Base-by-base conservation (phyloP, 53 echinoderm and acorn worm species). In the Echinometra lucunter region DNA sequence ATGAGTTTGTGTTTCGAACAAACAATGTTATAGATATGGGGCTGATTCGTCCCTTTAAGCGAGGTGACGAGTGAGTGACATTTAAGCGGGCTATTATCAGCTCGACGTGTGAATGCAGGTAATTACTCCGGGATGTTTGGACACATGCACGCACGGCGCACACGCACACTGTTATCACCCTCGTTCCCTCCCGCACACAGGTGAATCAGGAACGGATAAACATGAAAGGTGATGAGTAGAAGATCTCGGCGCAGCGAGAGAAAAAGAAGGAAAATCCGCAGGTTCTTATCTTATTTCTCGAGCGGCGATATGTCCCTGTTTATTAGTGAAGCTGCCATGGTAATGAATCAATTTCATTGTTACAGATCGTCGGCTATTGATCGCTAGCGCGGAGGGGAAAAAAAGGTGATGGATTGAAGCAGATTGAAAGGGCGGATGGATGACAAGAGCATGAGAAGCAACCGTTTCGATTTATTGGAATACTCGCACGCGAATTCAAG, bases 321-420 rank as follows among this genome's bases (percentile, higher is more conserved):
- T 44, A 83, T 83, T 25, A 83, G 83, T 47, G 25, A 27, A 83
- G 83, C 83, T 83, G 83, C 47, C 83, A 83, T 47, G 83, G 83
- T 21, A 45, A 83, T 83, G 83, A 83, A 83, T 83, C 83, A 45
- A 83, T 83, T 83, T n/a, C 83, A 83, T 83, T 83, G 83, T 47
- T 47, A 83, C 83, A 47, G 83, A 83, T 83, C 83, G 83, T 23
- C 44, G 27, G 44, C 47, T 25, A 83, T 83, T 32, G 83, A 83
- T 83, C 83, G 83, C 27, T 3, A 72, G 34, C 2, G n/a, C 11
- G 83, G 19, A 83, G 32, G 81, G 40, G 16, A n/a, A n/a, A n/a
- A n/a, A 53, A 53, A 53, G 13, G 53, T 83, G 83, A 82, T 82
- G 10, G 45, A 83, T 83, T 17, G 47, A 2, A 27, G 44, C 45